Evolutionary conservation across 2,113 vertebrate genomes (phyloP), one percentile per base, ranked within the genome.

Genomic region (Cyanistes caeruleus): DNA sequence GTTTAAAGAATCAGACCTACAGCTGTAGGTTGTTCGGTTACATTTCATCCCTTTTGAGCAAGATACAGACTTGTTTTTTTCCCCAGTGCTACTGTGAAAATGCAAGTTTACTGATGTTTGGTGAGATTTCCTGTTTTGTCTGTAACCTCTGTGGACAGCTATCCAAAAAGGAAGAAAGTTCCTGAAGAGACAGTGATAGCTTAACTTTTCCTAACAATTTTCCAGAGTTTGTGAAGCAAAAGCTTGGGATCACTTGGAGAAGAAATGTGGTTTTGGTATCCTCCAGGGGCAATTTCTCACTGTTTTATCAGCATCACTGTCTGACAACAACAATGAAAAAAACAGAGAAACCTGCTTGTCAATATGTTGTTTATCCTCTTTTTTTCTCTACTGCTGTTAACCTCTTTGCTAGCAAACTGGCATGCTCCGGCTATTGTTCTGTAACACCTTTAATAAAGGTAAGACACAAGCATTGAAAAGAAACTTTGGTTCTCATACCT

Each of bases 371-470:
- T 86, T 70, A 19, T 39, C 52, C 44, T 84, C 33, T 67, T 65
- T 64, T n/a, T 25, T 86, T 69, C 56, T 77, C 35, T 74, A 39
- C 18, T 37, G 15, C 46, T 95, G 75, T 94, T 88, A 78, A 53
- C 49, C 21, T 49, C 44, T 59, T 43, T 51, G 78, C 72, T 93
- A 72, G 82, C 51, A 46, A 48, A 30, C 22, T 77, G 65, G 92
- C 96, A 95, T 95, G 94, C 68, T 95, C 25, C 94, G 60, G 52
- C 83, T 96, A 0, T 93, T 93, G 55, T 89, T 96, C 72, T 92
- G 31, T 95, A 96, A 84, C 93, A 95, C 94, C 95, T 96, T 90
- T 86, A 97, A 93, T 97, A 96, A 96, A 96, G 94, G 96, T 93
- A 91, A 92, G 88, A 76, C 78, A 89, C 93, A 80, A 93, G 88